Evolutionary conservation across 1,140 invertebrate species (phyloP).

Genomic region (Anastrepha obliqua): DNA sequence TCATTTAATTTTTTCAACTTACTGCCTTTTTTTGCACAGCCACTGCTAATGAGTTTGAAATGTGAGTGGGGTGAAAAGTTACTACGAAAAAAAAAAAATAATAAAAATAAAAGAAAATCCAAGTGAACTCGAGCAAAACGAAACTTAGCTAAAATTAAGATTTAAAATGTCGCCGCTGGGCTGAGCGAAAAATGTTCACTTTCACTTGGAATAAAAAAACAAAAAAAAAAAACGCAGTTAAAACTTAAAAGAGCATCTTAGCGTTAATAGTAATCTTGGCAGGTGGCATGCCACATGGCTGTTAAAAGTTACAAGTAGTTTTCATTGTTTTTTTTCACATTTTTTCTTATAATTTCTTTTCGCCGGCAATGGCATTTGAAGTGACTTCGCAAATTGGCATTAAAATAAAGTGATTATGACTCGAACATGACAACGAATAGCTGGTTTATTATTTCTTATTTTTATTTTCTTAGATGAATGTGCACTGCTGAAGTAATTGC

Average conservation of each 20-base stretch:
- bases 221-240: background rate
- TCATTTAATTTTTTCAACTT: background rate
- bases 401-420: conserved; percentile 27
- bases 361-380: conserved; percentile 21
- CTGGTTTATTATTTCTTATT: background rate
- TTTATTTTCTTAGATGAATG: background rate
- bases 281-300: conserved; percentile 20
- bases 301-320: background rate
- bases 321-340: background rate
- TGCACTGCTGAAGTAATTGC: background rate
- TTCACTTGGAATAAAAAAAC: background rate
- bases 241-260: background rate
- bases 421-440: background rate
- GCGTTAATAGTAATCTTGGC: background rate
- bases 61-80: background rate
- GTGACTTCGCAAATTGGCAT: background rate
- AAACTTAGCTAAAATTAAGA: conserved; percentile 34
- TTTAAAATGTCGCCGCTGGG: conserved; percentile 40
- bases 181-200: conserved; percentile 39
- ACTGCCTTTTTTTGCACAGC: background rate
- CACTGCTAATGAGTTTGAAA: conserved; percentile 35
- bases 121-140: background rate
- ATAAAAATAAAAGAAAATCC: background rate
- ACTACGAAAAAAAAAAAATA: background rate
- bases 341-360: background rate